Percentiles rank a stretch among this genome's conserved stretches.
Evolutionary conservation across 2,888 invertebrate genomes (phyloP).

Genomic region (Melanotus villosus): DNA sequence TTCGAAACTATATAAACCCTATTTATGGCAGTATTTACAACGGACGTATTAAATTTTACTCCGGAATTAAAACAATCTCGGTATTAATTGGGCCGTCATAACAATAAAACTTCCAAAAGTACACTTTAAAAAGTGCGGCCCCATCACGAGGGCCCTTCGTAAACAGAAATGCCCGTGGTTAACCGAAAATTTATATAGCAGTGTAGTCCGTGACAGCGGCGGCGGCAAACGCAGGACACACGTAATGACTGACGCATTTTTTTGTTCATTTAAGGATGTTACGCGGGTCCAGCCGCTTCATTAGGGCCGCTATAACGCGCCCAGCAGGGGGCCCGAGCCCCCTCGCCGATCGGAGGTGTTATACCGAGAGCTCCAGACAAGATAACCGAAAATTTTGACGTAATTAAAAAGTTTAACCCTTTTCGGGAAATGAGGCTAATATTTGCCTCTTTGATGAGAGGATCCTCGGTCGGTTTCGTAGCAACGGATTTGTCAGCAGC

Average conservation of each 20-base stretch:
- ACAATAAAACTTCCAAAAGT: slow-evolving; percentile 46
- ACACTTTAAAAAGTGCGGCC: slow-evolving; percentile 17
- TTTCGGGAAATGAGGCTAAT: slow-evolving; percentile 21
- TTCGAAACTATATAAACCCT: slow-evolving; percentile 1
- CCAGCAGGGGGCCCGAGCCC: slow-evolving; percentile 52
- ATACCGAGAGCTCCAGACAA: slow-evolving; percentile 37
- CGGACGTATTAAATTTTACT: slow-evolving; percentile 41
- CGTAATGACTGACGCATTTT: slow-evolving; percentile 50
- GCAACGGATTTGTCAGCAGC: slow-evolving; percentile 52
- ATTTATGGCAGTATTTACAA: slow-evolving; percentile 39
- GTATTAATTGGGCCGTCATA: slow-evolving; percentile 53
- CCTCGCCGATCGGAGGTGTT: slow-evolving; percentile 46
- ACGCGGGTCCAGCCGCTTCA: slow-evolving; percentile 60
- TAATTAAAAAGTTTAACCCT: slow-evolving; percentile 40
- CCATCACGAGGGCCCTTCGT: not conserved
- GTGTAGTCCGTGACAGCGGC: slow-evolving; percentile 42
- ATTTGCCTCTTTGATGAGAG: slow-evolving; percentile 24
- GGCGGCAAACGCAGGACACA: slow-evolving; percentile 46
- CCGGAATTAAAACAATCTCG: slow-evolving; percentile 45
- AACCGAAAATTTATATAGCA: slow-evolving; percentile 40
- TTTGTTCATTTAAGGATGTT: slow-evolving; percentile 62
- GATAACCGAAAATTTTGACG: slow-evolving; percentile 29
- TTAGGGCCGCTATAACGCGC: slow-evolving; percentile 60
- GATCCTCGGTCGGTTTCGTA: slow-evolving; percentile 9
- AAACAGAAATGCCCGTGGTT: slow-evolving; percentile 23